Evolutionary conservation across 2,113 vertebrate genomes (phyloP).

Genomic region (Leucopsar rothschildi): DNA sequence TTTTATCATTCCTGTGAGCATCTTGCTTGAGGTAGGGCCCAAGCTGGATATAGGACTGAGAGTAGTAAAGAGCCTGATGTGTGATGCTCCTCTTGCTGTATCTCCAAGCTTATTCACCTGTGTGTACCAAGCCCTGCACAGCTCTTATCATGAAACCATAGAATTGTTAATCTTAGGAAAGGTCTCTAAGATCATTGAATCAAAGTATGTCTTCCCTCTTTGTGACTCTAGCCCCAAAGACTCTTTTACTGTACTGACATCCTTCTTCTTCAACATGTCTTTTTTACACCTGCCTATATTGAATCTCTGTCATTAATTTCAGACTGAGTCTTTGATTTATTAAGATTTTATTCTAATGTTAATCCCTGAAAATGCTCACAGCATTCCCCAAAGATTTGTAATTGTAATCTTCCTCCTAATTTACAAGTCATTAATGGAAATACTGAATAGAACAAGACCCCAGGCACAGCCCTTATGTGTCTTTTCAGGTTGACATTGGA

Average conservation of each 20-base stretch:
- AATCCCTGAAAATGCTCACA: neutral
- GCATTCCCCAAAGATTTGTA: constrained; percentile 41
- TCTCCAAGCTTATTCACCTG: neutral
- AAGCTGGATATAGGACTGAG: neutral
- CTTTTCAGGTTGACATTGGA: neutral
- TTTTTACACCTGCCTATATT: neutral
- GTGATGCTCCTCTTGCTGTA: neutral
- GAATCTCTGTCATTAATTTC: constrained; percentile 1
- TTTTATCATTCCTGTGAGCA: neutral
- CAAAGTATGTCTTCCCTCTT: neutral
- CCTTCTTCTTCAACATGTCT: neutral
- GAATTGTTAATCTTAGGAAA: neutral
- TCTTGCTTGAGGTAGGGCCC: neutral
- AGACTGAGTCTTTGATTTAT: constrained; percentile 15
- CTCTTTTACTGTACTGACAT: neutral
- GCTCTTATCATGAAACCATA: neutral
- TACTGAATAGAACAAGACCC: neutral
- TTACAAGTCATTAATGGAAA: constrained; percentile 50
- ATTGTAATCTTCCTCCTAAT: constrained; percentile 44
- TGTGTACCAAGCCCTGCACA: neutral
- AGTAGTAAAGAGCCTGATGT: neutral
- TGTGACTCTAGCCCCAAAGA: neutral
- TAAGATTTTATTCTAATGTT: constrained; percentile 46
- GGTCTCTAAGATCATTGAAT: neutral
- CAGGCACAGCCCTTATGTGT: neutral